Percentiles rank a stretch among this genome's conserved stretches.
Evolutionary conservation across 2,113 vertebrate species (phyloP).

Genomic region (Coptodon bakossiorum): DNA sequence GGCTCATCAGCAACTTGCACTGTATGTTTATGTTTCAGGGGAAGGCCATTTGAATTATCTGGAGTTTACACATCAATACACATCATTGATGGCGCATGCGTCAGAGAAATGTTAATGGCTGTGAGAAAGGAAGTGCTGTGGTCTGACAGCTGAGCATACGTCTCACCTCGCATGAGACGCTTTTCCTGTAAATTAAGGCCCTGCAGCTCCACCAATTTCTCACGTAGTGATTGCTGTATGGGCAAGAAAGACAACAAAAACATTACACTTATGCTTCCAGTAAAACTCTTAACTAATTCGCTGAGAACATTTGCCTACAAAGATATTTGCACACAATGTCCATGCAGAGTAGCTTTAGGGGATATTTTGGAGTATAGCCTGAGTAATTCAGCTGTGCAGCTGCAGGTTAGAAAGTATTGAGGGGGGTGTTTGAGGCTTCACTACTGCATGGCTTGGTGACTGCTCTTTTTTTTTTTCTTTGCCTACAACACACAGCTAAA

Average conservation of each 20-base stretch:
- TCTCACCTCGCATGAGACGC: constrained; percentile 78
- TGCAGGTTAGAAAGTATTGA: neutral
- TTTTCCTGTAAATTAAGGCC: constrained; percentile 80
- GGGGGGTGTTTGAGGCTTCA: neutral
- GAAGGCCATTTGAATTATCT: neutral
- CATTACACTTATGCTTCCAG: neutral
- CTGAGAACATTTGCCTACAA: neutral
- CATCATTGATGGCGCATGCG: neutral
- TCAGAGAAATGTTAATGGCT: neutral
- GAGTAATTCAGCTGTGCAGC: neutral
- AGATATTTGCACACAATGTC: neutral
- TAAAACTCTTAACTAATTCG: neutral
- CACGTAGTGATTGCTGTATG: constrained; percentile 79
- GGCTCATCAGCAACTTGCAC: neutral
- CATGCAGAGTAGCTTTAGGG: neutral
- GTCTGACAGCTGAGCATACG: constrained; percentile 51
- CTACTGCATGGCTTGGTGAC: neutral
- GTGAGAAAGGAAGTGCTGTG: constrained; percentile 55
- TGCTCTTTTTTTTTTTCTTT: neutral
- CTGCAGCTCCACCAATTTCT: constrained; percentile 81
- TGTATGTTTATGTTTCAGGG: constrained; percentile 17
- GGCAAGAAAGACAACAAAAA: neutral
- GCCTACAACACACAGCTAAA: neutral
- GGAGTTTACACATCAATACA: neutral
- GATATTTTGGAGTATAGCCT: neutral